Conservation (phyloP, 2,797 vertebrate genomes). For the Manis pentadactyla region DNA sequence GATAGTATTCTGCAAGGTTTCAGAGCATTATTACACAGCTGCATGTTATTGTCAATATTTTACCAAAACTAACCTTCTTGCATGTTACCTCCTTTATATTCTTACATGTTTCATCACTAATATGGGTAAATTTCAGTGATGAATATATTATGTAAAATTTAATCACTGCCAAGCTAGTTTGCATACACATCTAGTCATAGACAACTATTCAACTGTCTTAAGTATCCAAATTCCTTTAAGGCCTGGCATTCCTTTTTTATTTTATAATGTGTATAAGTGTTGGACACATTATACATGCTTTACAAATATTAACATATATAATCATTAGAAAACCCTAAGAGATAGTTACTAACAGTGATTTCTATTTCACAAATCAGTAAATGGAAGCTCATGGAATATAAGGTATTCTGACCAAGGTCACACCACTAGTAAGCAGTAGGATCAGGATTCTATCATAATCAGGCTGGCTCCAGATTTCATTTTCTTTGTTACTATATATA, state of each 20-base stretch:
- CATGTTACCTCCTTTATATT: neutral
- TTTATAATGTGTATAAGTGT: no score
- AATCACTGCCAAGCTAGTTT: neutral
- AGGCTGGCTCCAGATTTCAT: no score
- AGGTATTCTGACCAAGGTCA: no score
- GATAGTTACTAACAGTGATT: no score
- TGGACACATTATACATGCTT: no score
- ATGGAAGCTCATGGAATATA: no score
- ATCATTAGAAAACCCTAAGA: no score
- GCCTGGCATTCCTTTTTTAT: neutral
- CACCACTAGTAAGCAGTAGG: no score
- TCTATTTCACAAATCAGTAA: no score
- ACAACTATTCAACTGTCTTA: conserved; percentile 25
- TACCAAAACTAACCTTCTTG: neutral
- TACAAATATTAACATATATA: no score
- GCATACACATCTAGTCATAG: neutral
- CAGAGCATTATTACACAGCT: neutral
- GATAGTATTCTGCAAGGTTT: conserved; percentile 13
- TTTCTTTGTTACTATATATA: no score
- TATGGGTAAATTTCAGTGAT: conserved; percentile 30
- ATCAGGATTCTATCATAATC: no score
- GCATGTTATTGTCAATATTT: neutral
- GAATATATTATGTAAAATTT: conserved; percentile 14
- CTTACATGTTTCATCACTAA: conserved; percentile 42
- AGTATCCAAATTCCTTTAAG: conserved; percentile 38